A percentile compares a stretch with the other conserved stretches of the same genome.
Evolutionary conservation across 1,140 invertebrate species (phyloP).

Genomic region (Drosophila eugracilis): DNA sequence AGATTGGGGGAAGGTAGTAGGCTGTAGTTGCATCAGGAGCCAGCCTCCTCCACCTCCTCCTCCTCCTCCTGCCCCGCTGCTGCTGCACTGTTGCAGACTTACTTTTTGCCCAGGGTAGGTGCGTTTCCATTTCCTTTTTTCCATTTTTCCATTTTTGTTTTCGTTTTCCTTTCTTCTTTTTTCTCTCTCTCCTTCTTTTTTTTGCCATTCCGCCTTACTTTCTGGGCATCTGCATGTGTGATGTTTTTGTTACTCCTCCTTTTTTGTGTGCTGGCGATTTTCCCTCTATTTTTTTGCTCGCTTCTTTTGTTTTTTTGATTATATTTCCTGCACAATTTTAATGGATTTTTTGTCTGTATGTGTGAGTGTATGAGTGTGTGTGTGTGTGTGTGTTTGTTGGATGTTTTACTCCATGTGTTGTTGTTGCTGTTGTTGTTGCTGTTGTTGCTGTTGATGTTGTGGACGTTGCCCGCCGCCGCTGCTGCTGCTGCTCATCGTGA

Average conservation of each 20-base stretch:
- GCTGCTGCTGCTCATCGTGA: constrained; percentile 73
- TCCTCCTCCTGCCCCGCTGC: neutral
- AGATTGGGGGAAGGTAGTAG: neutral
- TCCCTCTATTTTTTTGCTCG: constrained; percentile 33
- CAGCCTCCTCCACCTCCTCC: neutral
- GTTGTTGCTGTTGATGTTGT: constrained; percentile 17
- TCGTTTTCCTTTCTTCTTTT: too few species aligned
- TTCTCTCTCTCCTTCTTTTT: too few species aligned
- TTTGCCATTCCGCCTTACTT: constrained; percentile 18
- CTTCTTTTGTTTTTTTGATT: constrained; percentile 55
- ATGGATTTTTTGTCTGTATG: constrained; percentile 66
- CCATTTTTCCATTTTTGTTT: constrained; percentile 8
- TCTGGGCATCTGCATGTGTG: constrained; percentile 6
- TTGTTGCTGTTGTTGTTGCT: constrained; percentile 22
- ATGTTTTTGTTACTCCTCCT: constrained; percentile 13
- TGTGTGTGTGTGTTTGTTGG: constrained; percentile 18
- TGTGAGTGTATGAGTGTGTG: neutral
- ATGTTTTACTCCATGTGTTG: constrained; percentile 64
- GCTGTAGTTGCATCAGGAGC: neutral
- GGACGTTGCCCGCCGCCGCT: constrained; percentile 12
- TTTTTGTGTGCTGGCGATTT: constrained; percentile 21
- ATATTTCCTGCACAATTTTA: constrained; percentile 81
- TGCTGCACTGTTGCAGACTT: neutral
- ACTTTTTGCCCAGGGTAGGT: constrained; percentile 12
- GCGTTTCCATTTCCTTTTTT: constrained; percentile 13